A percentile compares a stretch with the other conserved stretches of the same genome.
These are phyloP conservation scores for Zele albiditarsus DNA, from an alignment of 2,888 invertebrate species.

Conservation along the genomic window DNA sequence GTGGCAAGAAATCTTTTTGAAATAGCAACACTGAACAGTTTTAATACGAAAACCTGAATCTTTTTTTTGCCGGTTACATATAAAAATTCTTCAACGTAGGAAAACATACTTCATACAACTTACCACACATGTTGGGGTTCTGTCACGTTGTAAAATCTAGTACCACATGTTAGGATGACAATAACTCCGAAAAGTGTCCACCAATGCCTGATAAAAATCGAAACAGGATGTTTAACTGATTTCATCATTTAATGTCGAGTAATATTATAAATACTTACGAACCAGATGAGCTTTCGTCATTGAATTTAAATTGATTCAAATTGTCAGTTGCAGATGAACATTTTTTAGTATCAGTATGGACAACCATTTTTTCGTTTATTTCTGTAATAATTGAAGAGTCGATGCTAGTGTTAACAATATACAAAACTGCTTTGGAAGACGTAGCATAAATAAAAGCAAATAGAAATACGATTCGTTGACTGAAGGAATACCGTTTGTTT, in stretches of 20 bases:
- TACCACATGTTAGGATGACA: slow-evolving; percentile 80
- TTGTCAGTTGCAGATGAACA: background rate
- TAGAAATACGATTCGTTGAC: background rate
- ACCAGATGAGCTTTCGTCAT: background rate
- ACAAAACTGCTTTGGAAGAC: background rate
- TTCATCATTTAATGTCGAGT: background rate
- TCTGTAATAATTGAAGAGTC: background rate
- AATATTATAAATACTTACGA: slow-evolving; percentile 3
- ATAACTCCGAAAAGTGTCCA: slow-evolving; percentile 81
- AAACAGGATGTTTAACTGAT: no score
- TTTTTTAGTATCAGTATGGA: background rate
- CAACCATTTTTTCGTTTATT: background rate
- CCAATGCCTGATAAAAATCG: slow-evolving; percentile 74
- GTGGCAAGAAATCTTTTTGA: no score
- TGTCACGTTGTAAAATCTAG: slow-evolving; percentile 91
- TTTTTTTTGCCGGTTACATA: background rate
- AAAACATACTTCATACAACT: slow-evolving; percentile 63
- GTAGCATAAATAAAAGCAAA: background rate
- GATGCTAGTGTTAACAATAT: background rate
- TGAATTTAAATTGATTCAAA: background rate
- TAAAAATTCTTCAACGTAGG: slow-evolving; percentile 14
- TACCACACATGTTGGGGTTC: slow-evolving; percentile 97
- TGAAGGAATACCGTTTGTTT: slow-evolving; percentile 6
- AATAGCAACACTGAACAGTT: no score
- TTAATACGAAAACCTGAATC: no score